Evolutionary conservation across 2,888 invertebrate genomes (phyloP), one percentile per base, ranked within the genome.

Genomic region (Pseudeuparius sepicola): DNA sequence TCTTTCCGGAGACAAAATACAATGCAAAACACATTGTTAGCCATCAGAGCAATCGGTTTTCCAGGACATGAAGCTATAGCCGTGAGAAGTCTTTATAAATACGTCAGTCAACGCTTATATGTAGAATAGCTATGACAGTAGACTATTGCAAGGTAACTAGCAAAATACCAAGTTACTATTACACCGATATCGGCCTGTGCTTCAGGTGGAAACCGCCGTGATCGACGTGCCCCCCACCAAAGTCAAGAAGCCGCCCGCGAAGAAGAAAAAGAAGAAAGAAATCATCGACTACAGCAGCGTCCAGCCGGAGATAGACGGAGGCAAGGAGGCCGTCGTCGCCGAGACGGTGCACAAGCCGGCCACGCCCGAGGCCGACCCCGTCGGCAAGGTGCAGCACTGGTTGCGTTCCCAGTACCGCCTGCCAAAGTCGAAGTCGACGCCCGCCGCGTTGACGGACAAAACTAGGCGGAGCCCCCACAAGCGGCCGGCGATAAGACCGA

Each of bases 381-480:
- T 78, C 41, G 80, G 80, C 12, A 87, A 86, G 61, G 87, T 87
- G n/a, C 81, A 86, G 50, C 82, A 82, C 49, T 87, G 87, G 87
- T 62, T 87, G 34, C 83, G 81, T 42, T 82, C 83, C 1, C 81
- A 79, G 33, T 67, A 69, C 2, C 61, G 70, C 12, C 68, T 86
- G 51, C 79, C 83, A 5, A 87, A 87, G 59, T 86, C 86, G 17
- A 86, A 87, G 57, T 87, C 86, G 2, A 86, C 85, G 2, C 86
- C 87, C 0, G 75, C 80, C 2, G 78, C 79, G 13, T 67, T 85
- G 28, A 73, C 74, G 2, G n/a, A n/a, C n/a, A n/a, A 59, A 37
- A 60, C 68, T 42, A 49, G 69, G 40, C 71, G 74, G 46, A 68
- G 68, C 24, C 68, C 74, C 2, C 67, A 66, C 36, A 48, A 48